Base-by-base conservation (phyloP, 37 sponge, comb jelly and placozoan species). In the Petrosia ficiformis region DNA sequence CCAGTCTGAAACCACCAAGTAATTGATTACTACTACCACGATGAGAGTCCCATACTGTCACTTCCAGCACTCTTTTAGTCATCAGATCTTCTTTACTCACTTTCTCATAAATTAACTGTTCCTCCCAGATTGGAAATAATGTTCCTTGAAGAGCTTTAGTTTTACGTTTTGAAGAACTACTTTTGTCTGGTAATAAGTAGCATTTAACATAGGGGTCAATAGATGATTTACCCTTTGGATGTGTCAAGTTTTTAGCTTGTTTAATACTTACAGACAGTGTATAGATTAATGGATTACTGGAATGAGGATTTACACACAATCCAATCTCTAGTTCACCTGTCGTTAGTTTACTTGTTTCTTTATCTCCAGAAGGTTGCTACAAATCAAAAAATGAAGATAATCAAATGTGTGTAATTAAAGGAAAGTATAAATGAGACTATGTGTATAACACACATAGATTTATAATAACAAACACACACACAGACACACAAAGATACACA, bases 41-140 rank as follows among this genome's bases (percentile, higher is more conserved):
- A 35, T 88, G 79, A 14, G 57, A 26, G 58, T 88, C 79, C 89
- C 89, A 88, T 1, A 88, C 33, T 3, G 89, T 88, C 33, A 88
- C 65, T 57, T 88, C 89, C 35, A 88, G 44, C 1, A 66, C 88
- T 4, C 82, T 37, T 6, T 72, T 65, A 24, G 41, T 48, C 4
- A 44, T 5, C 42, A 87, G 74, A 65, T 81, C 82, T 42, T 71
- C 59, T 2, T 58, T 28, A 36, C 63, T 36, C 22, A 79, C 61
- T 26, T 56, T 52, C 14, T 41, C 52, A 69, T 82, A 87, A 36
- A 34, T 40, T 36, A 77, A 29, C 44, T 71, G 44, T 38, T 81
- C 82, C 10, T 80, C 40, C 88, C 88, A 87, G 39, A 73, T 82
- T 67, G 88, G 88, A 41, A 68, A 69, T 19, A 68, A 67, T 61